A percentile compares a stretch with the other conserved stretches of the same genome.
Conservation (phyloP, 1,140 invertebrate species). For the Drosophila grimshawi region DNA sequence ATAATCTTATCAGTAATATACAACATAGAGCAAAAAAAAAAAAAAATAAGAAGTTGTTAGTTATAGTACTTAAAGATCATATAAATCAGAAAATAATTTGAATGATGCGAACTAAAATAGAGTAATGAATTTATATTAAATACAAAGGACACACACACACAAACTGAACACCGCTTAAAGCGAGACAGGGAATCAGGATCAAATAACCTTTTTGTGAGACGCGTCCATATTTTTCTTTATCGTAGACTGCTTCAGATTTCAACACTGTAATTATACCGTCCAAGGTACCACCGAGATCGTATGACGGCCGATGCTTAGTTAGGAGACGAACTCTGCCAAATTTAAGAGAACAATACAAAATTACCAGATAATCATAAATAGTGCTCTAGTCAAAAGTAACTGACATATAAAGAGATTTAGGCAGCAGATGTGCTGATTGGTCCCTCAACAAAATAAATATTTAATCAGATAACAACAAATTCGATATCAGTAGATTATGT, state of each 20-base stretch:
- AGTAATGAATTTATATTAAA: no score
- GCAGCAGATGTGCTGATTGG: no score
- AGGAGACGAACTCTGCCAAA: slow-evolving; percentile 49
- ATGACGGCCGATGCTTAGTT: slow-evolving; percentile 43
- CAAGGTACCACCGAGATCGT: slow-evolving; percentile 45
- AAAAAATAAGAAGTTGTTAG: no score
- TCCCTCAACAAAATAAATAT: no score
- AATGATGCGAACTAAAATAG: no score
- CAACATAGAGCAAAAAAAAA: not conserved
- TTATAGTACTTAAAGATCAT: no score
- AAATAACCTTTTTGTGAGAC: slow-evolving; percentile 12
- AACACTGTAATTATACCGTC: slow-evolving; percentile 41
- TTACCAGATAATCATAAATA: not conserved
- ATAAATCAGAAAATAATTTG: no score
- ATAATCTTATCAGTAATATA: not conserved
- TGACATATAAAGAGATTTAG: not conserved
- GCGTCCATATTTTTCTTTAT: not conserved
- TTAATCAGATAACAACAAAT: no score
- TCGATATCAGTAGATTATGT: no score
- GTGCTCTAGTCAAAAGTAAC: not conserved
- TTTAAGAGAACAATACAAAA: not conserved
- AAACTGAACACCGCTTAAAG: not conserved
- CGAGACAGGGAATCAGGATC: slow-evolving; percentile 3
- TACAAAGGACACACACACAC: not conserved
- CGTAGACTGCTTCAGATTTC: not conserved